Base-by-base conservation (phyloP, 2,113 vertebrate species). In the Setophaga coronata region DNA sequence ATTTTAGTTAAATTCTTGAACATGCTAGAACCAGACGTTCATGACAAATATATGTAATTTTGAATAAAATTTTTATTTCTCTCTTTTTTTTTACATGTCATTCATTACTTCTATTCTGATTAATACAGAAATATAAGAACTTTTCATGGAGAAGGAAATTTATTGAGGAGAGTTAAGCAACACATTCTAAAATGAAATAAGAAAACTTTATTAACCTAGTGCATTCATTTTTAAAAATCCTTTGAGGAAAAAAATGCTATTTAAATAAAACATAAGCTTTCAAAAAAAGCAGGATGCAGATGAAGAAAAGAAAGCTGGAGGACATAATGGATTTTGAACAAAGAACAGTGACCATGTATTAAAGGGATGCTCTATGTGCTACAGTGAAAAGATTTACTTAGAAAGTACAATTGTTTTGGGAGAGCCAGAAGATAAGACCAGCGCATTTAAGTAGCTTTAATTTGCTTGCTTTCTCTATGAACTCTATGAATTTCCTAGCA, bases 61-160 rank as follows among this genome's bases (percentile, higher is more conserved):
- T 82, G 31, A 87, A 86, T 65, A 56, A 57, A 61, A 42, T 16
- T 57, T 93, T 95, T 94, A 91, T 94, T 95, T 95, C 15, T 87
- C 23, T 77, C 18, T 33, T 4, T 67, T 40, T 62, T 84, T 87
- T 73, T 50, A 93, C 89, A 95, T 45, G 45, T 60, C 53, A 91
- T 64, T 48, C 51, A 64, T 87, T 93, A 91, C 34, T 92, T 92
- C 91, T 91, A 74, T 73, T 89, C 87, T 95, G 84, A 36, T 91
- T 83, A 84, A 91, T 76, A 95, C 69, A 97, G 87, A 92, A 93
- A 84, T 62, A 25, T 64, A 89, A 77, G 60, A 89, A 78, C 26
- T 89, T 92, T 82, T 51, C 1, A 9, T 7, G 57, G 40, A 82
- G 65, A 94, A 89, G 56, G 24, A 89, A 71, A 89, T 71, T 61